These are phyloP conservation scores for Caretta caretta DNA, from an alignment of 2,113 vertebrate genomes.

Conservation along the genomic window DNA sequence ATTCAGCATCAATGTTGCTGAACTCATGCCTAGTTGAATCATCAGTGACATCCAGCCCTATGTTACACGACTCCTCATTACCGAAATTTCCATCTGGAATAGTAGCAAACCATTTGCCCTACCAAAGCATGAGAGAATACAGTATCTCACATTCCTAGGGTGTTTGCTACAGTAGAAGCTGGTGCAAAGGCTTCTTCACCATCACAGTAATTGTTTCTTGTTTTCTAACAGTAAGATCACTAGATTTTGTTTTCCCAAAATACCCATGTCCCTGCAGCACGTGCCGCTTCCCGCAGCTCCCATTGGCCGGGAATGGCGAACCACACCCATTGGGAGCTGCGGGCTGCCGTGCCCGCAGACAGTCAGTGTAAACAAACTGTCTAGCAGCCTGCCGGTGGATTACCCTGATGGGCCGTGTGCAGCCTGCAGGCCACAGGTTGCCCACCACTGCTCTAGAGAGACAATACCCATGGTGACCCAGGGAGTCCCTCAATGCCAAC, in stretches of 20 bases:
- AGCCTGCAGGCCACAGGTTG: too few species aligned
- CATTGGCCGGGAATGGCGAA: too few species aligned
- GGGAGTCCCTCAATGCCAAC: background rate
- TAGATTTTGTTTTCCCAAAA: background rate
- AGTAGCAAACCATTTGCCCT: background rate
- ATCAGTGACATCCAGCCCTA: fast-evolving
- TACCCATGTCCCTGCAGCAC: too few species aligned
- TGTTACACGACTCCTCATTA: background rate
- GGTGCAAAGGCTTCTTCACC: background rate
- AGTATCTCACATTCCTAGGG: background rate
- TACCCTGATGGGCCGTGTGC: too few species aligned
- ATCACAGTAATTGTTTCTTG: background rate
- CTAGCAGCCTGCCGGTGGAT: too few species aligned
- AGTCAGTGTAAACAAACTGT: too few species aligned
- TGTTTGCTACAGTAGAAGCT: background rate
- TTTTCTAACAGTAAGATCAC: background rate
- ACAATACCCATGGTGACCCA: background rate
- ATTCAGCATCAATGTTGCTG: fast-evolving
- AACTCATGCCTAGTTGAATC: background rate
- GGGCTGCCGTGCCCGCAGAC: too few species aligned
- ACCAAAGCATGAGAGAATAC: background rate
- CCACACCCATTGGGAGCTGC: too few species aligned
- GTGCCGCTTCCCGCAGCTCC: too few species aligned
- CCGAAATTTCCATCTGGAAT: background rate
- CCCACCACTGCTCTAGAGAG: too few species aligned